Percentiles rank a stretch among this genome's conserved stretches.
phyloP scores from a whole-genome alignment of 2,113 vertebrate genomes.

The Caloenas nicobarica region DNA sequence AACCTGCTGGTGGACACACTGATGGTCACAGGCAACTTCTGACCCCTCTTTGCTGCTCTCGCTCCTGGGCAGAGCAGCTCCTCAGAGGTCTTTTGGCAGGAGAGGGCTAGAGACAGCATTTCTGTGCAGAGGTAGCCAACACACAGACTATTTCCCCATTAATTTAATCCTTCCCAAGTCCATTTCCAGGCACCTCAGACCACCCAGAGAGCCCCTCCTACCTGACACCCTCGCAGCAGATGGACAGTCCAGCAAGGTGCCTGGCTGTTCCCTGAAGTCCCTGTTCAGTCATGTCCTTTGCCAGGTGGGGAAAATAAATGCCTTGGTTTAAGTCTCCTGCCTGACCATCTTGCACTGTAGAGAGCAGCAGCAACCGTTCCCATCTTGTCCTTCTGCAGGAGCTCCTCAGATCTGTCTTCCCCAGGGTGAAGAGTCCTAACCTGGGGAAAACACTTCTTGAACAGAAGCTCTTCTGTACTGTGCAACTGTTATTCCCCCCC shows the following conservation, averaged over 20 bases:
- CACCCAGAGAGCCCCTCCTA: not conserved
- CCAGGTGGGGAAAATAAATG: not conserved
- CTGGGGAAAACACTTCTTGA: not conserved
- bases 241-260: too few species aligned
- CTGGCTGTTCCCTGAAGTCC: not conserved
- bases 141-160: not conserved
- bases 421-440: not conserved
- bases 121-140: not conserved
- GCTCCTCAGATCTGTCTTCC: not conserved
- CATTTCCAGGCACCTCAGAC: not conserved
- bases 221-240: not conserved
- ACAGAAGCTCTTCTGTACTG: not conserved
- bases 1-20: not conserved
- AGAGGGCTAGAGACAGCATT: not conserved
- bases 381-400: not conserved
- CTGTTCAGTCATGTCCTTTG: not conserved
- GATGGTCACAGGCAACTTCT: not conserved
- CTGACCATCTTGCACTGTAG: not conserved
- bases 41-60: not conserved
- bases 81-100: not conserved
- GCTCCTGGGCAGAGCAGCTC: not conserved
- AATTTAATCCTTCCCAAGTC: not conserved
- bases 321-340: not conserved
- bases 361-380: not conserved
- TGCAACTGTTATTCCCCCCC: fast-evolving